Percentiles rank a stretch among this genome's conserved stretches.
phyloP scores from a whole-genome alignment of 2,888 invertebrate species.

The Eugnorisma glareosa region DNA sequence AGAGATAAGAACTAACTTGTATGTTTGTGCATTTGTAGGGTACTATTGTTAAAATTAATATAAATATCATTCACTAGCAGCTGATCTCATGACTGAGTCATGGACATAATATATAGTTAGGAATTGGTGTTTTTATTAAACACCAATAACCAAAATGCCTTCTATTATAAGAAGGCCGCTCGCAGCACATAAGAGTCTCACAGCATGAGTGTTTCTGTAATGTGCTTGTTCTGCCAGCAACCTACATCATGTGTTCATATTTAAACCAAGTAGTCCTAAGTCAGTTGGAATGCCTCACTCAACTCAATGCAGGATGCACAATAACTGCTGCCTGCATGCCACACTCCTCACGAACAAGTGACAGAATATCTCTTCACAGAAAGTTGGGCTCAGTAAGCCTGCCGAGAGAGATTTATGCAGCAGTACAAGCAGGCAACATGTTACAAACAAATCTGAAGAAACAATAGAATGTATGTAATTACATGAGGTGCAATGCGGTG shows the following conservation, averaged over 20 bases:
- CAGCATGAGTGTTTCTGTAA: neutral
- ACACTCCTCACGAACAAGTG: neutral
- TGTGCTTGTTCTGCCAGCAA: neutral
- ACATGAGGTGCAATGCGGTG: slow-evolving; percentile 86
- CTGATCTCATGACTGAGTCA: neutral
- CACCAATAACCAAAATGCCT: too few species aligned
- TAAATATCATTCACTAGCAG: too few species aligned
- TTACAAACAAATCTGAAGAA: slow-evolving; percentile 22
- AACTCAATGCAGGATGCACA: neutral
- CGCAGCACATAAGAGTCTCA: neutral
- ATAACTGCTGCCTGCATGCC: slow-evolving; percentile 22
- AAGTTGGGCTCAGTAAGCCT: neutral
- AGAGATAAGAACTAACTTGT: neutral
- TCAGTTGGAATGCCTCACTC: too few species aligned
- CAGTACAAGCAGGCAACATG: slow-evolving; percentile 26
- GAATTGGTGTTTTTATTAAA: neutral
- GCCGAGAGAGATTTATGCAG: neutral
- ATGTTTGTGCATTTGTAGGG: slow-evolving; percentile 7
- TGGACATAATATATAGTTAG: neutral
- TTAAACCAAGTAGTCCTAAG: neutral
- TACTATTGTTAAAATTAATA: too few species aligned
- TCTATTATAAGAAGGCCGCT: neutral
- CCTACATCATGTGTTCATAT: neutral
- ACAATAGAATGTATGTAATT: slow-evolving; percentile 70
- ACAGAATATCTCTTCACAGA: neutral